Conservation (phyloP, 1,140 invertebrate species). For the Psix sp. region DNA sequence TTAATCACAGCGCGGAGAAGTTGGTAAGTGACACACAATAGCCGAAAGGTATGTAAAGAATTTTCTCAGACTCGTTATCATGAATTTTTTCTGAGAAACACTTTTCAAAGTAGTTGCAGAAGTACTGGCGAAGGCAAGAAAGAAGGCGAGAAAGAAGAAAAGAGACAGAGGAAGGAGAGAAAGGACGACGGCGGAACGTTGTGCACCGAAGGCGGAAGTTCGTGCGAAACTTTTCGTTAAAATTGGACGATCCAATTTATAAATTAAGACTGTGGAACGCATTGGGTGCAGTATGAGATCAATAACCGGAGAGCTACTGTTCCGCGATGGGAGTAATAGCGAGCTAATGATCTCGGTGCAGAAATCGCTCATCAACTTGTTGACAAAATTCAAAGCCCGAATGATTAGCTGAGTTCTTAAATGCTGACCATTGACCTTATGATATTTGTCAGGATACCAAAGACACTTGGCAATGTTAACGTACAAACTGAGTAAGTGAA, state of each 20-base stretch:
- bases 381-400: no score
- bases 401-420: slow-evolving; percentile 39
- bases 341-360: no score
- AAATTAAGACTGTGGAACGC: slow-evolving; percentile 41
- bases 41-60: slow-evolving; percentile 19
- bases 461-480: no score
- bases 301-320: slow-evolving; percentile 26
- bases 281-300: slow-evolving; percentile 33
- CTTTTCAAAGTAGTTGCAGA: slow-evolving; percentile 15
- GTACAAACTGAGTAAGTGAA: no score
- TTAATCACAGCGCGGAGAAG: slow-evolving; percentile 10
- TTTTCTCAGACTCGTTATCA: slow-evolving; percentile 24
- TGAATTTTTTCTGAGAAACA: slow-evolving; percentile 15
- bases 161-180: slow-evolving; percentile 1
- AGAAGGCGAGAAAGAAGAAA: background rate
- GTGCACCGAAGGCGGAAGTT: slow-evolving; percentile 5
- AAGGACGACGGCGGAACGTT: slow-evolving; percentile 2
- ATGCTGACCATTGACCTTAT: no score
- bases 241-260: slow-evolving; percentile 43
- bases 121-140: background rate
- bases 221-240: slow-evolving; percentile 33
- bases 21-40: slow-evolving; percentile 24
- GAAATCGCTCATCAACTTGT: no score
- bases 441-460: no score
- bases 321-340: slow-evolving; percentile 1